These are phyloP conservation scores for Montifringilla adamsi DNA, from an alignment of 2,113 vertebrate species.

Conservation along the genomic window DNA sequence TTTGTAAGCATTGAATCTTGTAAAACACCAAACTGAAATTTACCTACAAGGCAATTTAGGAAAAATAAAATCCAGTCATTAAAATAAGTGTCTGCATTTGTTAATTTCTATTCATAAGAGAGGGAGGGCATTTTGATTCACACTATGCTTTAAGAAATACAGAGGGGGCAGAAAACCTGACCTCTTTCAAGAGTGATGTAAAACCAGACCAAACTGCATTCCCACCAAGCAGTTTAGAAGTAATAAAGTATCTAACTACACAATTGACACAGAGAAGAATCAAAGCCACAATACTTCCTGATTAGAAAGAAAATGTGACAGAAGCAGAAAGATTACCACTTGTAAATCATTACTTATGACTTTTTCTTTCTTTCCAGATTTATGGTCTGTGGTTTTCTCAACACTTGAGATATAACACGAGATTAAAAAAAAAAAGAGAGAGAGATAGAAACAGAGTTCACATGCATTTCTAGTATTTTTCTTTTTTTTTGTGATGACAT, in stretches of 20 bases:
- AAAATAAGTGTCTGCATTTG: background rate
- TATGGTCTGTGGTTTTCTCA: background rate
- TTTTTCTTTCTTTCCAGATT: slow-evolving; percentile 16
- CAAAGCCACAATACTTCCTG: background rate
- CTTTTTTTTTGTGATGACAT: background rate
- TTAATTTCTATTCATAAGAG: background rate
- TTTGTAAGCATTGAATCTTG: background rate
- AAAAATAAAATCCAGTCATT: background rate
- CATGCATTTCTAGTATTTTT: background rate
- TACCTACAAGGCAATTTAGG: background rate
- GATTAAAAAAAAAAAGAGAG: background rate
- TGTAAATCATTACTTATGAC: background rate
- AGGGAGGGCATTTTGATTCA: background rate
- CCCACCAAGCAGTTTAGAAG: background rate
- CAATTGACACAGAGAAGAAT: background rate
- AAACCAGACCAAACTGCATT: background rate
- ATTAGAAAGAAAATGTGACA: background rate
- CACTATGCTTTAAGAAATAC: background rate
- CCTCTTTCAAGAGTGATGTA: background rate
- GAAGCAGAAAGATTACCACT: background rate
- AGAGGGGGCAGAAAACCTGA: background rate
- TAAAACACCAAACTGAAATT: background rate
- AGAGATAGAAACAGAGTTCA: background rate
- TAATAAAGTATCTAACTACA: background rate
- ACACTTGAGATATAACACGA: background rate